Percentiles rank a stretch among this genome's conserved stretches.
Evolutionary conservation across 2,888 invertebrate genomes (phyloP).

Genomic region (Drosophila borborema): DNA sequence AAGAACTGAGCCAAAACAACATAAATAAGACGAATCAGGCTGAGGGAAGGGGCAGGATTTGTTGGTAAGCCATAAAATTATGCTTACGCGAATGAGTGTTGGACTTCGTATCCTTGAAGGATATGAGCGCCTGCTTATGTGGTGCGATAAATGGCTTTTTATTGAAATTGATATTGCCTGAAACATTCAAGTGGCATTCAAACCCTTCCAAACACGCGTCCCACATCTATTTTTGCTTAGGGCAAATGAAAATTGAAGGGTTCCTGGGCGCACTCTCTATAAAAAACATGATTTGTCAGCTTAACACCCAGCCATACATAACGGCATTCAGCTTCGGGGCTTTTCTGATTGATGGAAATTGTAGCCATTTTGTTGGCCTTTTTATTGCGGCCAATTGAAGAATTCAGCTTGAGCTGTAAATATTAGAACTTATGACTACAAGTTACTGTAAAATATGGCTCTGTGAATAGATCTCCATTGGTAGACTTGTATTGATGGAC

Average conservation of each 20-base stretch:
- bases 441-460: no score
- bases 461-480: no score
- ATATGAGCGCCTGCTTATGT: conserved; percentile 75
- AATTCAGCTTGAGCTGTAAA: not conserved
- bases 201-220: conserved; percentile 7
- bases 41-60: not conserved
- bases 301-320: conserved; percentile 76
- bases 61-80: conserved; percentile 76
- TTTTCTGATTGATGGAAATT: conserved; percentile 40
- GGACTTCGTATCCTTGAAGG: conserved; percentile 60
- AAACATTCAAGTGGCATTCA: conserved; percentile 72
- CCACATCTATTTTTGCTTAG: not conserved
- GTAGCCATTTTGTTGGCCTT: conserved; percentile 8
- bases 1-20: conserved; percentile 58
- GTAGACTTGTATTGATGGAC: not conserved
- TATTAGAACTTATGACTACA: not conserved
- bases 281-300: conserved; percentile 84
- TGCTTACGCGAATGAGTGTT: conserved; percentile 63
- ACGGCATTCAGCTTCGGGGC: conserved; percentile 25
- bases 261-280: conserved; percentile 68
- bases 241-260: conserved; percentile 35
- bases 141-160: conserved; percentile 83
- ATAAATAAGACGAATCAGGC: conserved; percentile 57
- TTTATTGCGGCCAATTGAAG: conserved; percentile 16
- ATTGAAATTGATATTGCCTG: conserved; percentile 84